Evolutionary conservation across 2,888 invertebrate genomes (phyloP), one percentile per base, ranked within the genome.

Genomic region (Micoletzkya japonica): DNA sequence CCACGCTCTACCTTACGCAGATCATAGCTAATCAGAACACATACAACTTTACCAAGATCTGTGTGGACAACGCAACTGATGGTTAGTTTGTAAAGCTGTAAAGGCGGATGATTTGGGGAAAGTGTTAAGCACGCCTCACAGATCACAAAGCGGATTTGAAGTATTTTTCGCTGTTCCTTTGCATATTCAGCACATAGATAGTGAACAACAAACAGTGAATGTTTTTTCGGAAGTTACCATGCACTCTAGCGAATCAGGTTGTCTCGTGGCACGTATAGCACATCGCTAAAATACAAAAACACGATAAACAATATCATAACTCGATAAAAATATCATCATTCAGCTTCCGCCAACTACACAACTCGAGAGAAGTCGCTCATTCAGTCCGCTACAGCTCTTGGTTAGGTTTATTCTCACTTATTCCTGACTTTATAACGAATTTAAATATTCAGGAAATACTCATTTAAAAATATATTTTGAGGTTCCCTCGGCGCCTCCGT

Each of bases 41-140:
- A 7, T 77, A 74, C 70, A 77, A 77, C 57, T 77, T 77, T 52
- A 77, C 77, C n/a, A 77, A 77, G 70, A 77, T 77, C 52, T 77
- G 77, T 49, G 74, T 76, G 67, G 67, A 74, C n/a, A 73, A 76
- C 58, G 76, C 70, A 52, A 74, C 72, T 39, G 72, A 72, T 70
- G 71, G 75, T 75, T 24, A 50, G 24, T 10, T 2, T 34, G 32
- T 6, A 24, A 36, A n/a, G n/a, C n/a, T n/a, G n/a, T n/a, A n/a
- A n/a, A n/a, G n/a, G n/a, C n/a, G n/a, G n/a, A n/a, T n/a, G n/a
- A n/a, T n/a, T n/a, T n/a, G n/a, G n/a, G n/a, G n/a, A n/a, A n/a
- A n/a, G n/a, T n/a, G n/a, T n/a, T n/a, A n/a, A n/a, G n/a, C n/a
- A n/a, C n/a, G n/a, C n/a, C n/a, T n/a, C n/a, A n/a, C n/a, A n/a